These are phyloP conservation scores for Melieria picta DNA, from an alignment of 2,888 invertebrate species.

Conservation along the genomic window DNA sequence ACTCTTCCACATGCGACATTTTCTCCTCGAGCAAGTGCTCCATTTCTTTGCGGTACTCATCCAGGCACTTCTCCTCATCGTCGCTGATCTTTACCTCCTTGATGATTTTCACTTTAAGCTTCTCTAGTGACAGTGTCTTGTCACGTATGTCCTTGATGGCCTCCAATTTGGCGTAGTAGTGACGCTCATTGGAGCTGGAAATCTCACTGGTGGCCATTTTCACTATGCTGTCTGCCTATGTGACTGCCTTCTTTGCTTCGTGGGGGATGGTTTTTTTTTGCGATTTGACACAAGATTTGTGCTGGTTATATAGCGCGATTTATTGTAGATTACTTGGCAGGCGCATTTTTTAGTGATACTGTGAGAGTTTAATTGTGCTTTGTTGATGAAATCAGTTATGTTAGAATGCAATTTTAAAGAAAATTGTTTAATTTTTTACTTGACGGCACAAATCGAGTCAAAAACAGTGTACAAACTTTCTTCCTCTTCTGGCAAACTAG, in stretches of 20 bases:
- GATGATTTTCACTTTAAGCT: conserved; percentile 86
- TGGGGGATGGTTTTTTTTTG: neutral
- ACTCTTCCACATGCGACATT: conserved; percentile 97
- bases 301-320: no score
- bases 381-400: no score
- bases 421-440: no score
- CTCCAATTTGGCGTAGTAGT: conserved; percentile 91
- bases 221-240: conserved; percentile 14
- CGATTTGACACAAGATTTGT: no score
- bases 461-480: no score
- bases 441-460: no score
- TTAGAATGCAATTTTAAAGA: no score
- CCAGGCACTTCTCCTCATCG: conserved; percentile 91
- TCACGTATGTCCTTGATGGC: conserved; percentile 92
- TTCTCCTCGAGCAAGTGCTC: conserved; percentile 95
- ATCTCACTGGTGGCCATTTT: conserved; percentile 68
- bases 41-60: conserved; percentile 96
- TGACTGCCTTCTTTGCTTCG: conserved; percentile 19
- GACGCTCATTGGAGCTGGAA: conserved; percentile 82
- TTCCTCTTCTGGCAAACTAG: no score
- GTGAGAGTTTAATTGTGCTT: no score
- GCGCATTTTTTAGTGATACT: no score
- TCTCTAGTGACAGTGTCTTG: conserved; percentile 90
- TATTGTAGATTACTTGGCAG: no score
- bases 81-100: conserved; percentile 92